Percentiles rank a stretch among this genome's conserved stretches.
Conservation (phyloP, 64 coral and sea anemone genomes). For the Porites lutea region DNA sequence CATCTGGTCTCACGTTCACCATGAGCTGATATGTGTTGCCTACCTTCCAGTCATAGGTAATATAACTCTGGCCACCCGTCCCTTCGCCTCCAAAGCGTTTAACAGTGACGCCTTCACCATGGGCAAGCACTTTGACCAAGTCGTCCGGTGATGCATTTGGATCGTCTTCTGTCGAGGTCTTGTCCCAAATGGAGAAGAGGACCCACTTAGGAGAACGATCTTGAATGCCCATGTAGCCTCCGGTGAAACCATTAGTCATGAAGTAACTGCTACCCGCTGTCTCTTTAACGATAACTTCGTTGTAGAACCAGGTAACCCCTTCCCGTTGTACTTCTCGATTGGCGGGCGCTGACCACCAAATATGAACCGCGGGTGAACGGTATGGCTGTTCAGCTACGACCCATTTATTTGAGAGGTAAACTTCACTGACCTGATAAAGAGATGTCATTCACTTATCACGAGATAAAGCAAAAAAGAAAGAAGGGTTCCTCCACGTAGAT, state of each 20-base stretch:
- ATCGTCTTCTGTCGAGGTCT: slow-evolving; percentile 51
- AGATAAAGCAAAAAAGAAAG: no score
- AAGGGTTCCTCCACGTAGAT: no score
- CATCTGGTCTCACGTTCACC: slow-evolving; percentile 37
- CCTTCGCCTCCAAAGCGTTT: slow-evolving; percentile 52
- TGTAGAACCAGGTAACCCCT: slow-evolving; percentile 51
- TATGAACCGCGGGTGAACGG: slow-evolving; percentile 40
- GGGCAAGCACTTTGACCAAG: slow-evolving; percentile 40
- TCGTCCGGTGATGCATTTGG: slow-evolving; percentile 34
- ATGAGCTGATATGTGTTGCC: slow-evolving; percentile 46
- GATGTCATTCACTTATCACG: no score
- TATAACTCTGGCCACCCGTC: slow-evolving; percentile 38
- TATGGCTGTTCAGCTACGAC: background rate
- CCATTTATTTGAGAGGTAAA: slow-evolving; percentile 1
- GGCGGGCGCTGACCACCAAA: slow-evolving; percentile 36
- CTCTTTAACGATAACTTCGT: slow-evolving; percentile 24
- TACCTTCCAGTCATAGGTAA: slow-evolving; percentile 48
- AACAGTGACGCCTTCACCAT: slow-evolving; percentile 43
- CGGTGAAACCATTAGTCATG: slow-evolving; percentile 56
- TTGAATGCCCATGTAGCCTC: slow-evolving; percentile 62
- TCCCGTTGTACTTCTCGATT: slow-evolving; percentile 38
- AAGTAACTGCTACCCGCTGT: slow-evolving; percentile 21
- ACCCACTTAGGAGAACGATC: slow-evolving; percentile 55
- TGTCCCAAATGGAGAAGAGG: slow-evolving; percentile 56
- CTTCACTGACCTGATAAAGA: background rate